Base-by-base conservation (phyloP, 2,888 invertebrate species). In the Salticus scenicus region DNA sequence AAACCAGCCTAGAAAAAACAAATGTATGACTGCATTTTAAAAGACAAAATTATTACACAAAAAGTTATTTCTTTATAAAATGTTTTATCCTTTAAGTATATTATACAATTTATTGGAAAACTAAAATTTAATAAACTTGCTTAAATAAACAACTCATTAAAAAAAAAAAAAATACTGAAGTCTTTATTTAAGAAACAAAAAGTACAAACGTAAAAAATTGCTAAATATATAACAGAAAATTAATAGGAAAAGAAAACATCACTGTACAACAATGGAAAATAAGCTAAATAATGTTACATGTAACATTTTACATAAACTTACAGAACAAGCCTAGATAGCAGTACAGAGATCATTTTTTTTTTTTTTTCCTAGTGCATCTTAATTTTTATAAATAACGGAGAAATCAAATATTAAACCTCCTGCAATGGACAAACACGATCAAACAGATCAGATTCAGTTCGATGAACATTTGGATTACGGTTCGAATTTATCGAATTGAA, bases 1-100 rank as follows among this genome's bases (percentile, higher is more conserved):
- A 97, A 91, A 97, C 94, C 92, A 99, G 94, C 95, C 87, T 88
- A 69, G 24, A 87, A 80, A 89, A 31, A 63, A 71, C 31, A 69
- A 57, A 57, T 47, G 17, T 47, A 17, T 12, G 17, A 2, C n/a
- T 17, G 10, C 10, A 2, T 47, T 12, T 7, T 17, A 7, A 47
- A n/a, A 47, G 10, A 2, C n/a, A n/a, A 17, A 2, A 47, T 12
- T 47, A 10, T 10, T 17, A 47, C 10, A 47, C 17, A 17, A 47
- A 47, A 47, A n/a, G n/a, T n/a, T n/a, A n/a, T n/a, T n/a, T n/a
- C n/a, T n/a, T n/a, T n/a, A n/a, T n/a, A n/a, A n/a, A n/a, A n/a
- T n/a, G n/a, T n/a, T n/a, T n/a, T n/a, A n/a, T n/a, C n/a, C n/a
- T n/a, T n/a, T n/a, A n/a, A n/a, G n/a, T n/a, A 57, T 24, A 24